phyloP scores from a whole-genome alignment of 2,113 vertebrate species.

The Ochotona curzoniae region DNA sequence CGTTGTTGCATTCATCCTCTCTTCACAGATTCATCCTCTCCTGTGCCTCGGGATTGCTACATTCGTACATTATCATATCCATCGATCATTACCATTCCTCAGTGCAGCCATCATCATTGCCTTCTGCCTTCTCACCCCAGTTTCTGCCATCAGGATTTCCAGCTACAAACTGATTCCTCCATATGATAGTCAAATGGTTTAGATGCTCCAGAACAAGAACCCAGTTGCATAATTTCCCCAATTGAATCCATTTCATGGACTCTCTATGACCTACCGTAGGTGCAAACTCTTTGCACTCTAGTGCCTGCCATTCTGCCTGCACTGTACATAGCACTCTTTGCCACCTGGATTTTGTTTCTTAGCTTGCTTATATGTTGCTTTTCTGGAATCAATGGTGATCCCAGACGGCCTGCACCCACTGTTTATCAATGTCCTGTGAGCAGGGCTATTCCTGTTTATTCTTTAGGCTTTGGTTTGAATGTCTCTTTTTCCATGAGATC shows the following conservation, averaged over 20 bases:
- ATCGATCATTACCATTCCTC: rapidly evolving
- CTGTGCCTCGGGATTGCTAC: neutral
- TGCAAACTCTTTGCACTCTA: neutral
- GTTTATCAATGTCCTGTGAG: neutral
- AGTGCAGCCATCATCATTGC: rapidly evolving
- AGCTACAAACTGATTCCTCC: neutral
- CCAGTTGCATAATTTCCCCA: neutral
- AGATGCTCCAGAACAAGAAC: neutral
- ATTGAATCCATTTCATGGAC: neutral
- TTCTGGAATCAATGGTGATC: neutral
- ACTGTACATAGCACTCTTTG: neutral
- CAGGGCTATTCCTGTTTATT: neutral
- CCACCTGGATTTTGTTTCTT: neutral
- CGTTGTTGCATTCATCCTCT: neutral
- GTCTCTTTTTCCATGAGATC: neutral
- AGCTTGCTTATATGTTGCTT: neutral
- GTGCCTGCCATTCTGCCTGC: rapidly evolving
- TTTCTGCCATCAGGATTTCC: neutral
- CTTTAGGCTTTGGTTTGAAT: neutral
- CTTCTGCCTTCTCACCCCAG: neutral
- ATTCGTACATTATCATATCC: neutral
- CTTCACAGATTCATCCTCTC: too few relatives aligned
- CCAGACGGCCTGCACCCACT: neutral
- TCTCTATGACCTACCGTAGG: neutral
- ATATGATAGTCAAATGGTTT: neutral